Conservation (phyloP, 2,113 vertebrate species). For the Chaetops frenatus region DNA sequence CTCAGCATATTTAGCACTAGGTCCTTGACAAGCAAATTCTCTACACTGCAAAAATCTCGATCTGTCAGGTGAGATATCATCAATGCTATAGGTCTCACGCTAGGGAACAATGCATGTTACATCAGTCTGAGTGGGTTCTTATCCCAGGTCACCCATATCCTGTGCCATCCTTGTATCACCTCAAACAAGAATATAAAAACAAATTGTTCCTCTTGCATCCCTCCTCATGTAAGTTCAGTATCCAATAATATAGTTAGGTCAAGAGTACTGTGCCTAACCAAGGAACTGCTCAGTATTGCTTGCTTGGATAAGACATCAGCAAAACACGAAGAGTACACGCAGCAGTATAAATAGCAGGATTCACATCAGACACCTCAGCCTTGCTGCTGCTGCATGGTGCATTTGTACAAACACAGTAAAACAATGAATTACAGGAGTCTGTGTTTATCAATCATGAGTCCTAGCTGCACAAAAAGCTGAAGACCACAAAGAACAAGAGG, state of each 20-base stretch:
- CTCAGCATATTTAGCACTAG: neutral
- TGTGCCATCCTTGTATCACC: neutral
- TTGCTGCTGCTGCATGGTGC: neutral
- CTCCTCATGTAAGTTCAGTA: neutral
- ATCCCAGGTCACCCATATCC: neutral
- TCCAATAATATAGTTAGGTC: neutral
- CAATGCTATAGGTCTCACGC: rapidly evolving
- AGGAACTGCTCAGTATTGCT: neutral
- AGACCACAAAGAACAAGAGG: neutral
- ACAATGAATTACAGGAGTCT: neutral
- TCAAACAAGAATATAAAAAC: neutral
- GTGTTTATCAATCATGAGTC: neutral
- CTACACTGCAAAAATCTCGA: neutral
- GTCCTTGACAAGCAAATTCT: neutral
- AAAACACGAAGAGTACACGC: neutral
- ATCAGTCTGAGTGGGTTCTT: neutral
- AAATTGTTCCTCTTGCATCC: neutral
- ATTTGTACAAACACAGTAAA: neutral
- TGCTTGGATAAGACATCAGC: neutral
- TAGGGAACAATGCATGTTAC: rapidly evolving
- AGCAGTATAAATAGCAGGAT: neutral
- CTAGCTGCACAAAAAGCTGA: neutral
- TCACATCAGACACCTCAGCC: neutral
- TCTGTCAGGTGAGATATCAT: neutral
- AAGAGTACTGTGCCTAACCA: neutral